Percentiles rank a stretch among this genome's conserved stretches.
Evolutionary conservation across 2,113 vertebrate genomes (phyloP).

Genomic region (Bufo bufo): DNA sequence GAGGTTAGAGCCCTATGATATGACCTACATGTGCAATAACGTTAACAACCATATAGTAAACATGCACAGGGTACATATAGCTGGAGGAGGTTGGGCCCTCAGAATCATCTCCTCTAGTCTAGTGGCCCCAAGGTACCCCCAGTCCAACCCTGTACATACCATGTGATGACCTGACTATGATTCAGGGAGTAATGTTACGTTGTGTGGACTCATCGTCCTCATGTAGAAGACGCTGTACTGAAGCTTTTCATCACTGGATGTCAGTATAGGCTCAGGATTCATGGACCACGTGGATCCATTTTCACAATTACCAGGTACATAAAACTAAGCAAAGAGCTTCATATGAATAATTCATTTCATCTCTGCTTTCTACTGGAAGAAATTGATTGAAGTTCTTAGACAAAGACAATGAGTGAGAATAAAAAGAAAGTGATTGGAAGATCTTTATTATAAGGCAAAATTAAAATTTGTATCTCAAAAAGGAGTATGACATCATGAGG

Average conservation of each 20-base stretch:
- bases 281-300: background rate
- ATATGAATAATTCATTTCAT: conserved; percentile 18
- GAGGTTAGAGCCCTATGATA: too few relatives aligned
- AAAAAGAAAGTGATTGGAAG: background rate
- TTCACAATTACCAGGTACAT: background rate
- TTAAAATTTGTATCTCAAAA: background rate
- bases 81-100: too few relatives aligned
- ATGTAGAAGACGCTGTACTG: background rate
- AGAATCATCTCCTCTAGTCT: too few relatives aligned
- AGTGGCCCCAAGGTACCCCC: too few relatives aligned
- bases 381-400: conserved; percentile 15
- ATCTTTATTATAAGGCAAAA: background rate
- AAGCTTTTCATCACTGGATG: conserved; percentile 14
- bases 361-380: background rate
- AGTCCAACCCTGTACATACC: background rate
- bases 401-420: background rate
- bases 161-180: background rate
- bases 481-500: background rate
- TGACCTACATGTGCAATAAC: too few relatives aligned
- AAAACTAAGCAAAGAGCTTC: background rate
- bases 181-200: background rate
- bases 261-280: conserved; percentile 20
- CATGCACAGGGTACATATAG: too few relatives aligned
- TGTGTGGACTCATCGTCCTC: background rate
- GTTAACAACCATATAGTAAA: too few relatives aligned